Percentiles rank a stretch among this genome's conserved stretches.
phyloP scores from a whole-genome alignment of 2,888 invertebrate species.

The Aspidiotus destructor region DNA sequence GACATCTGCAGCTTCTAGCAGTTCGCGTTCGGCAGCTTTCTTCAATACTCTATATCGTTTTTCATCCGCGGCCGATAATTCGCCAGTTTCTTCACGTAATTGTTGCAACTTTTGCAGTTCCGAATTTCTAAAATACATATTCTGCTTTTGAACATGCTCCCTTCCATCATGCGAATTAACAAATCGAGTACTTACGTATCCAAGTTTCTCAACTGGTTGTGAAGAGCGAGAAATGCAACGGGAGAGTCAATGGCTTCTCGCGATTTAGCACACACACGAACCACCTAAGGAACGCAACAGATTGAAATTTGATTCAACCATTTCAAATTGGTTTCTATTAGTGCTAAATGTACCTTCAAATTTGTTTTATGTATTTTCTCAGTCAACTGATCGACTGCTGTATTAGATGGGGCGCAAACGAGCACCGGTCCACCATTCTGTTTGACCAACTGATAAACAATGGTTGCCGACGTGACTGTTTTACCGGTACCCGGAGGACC shows the following conservation, averaged over 20 bases:
- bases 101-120: conserved; percentile 92
- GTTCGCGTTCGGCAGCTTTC: conserved; percentile 78
- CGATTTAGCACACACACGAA: conserved; percentile 93
- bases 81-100: conserved; percentile 96
- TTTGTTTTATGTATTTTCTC: conserved; percentile 98
- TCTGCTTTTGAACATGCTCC: background rate
- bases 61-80: conserved; percentile 90
- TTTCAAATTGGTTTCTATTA: background rate
- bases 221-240: conserved; percentile 89
- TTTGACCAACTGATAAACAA: conserved; percentile 94
- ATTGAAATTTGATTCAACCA: background rate
- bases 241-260: conserved; percentile 97
- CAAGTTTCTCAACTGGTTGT: conserved; percentile 93
- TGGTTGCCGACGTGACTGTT: conserved; percentile 97
- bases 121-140: conserved; percentile 47
- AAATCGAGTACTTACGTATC: conserved; percentile 52
- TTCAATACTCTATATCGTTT: conserved; percentile 83
- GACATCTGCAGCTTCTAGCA: conserved; percentile 92
- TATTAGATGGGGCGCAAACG: conserved; percentile 98
- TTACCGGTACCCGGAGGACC: conserved; percentile 97
- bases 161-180: background rate
- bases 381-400: conserved; percentile 97
- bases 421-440: conserved; percentile 89
- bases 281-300: conserved; percentile 41
- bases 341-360: conserved; percentile 56